These are phyloP conservation scores for Chrysoperla carnea DNA, from an alignment of 1,140 invertebrate genomes.

Conservation along the genomic window DNA sequence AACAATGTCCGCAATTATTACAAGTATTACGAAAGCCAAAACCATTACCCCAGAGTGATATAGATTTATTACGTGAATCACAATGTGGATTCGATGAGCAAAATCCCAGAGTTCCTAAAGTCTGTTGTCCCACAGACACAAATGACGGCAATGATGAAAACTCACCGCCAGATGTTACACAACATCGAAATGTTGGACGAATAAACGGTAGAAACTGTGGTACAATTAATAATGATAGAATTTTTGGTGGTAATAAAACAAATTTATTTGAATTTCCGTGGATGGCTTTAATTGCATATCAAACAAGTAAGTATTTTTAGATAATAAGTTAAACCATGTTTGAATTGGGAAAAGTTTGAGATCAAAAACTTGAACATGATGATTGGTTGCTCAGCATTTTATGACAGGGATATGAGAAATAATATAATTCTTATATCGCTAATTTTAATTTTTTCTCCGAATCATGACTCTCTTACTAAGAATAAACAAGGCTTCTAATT, in stretches of 20 bases:
- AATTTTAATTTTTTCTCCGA: no score
- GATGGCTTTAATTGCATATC: conserved; percentile 41
- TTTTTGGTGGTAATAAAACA: conserved; percentile 36
- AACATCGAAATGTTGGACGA: conserved; percentile 33
- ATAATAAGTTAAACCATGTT: neutral
- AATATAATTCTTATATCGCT: no score
- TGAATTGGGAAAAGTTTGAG: no score
- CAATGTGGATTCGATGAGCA: conserved; percentile 23
- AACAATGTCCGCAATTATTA: conserved; percentile 18
- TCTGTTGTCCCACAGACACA: no score
- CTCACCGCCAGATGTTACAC: conserved; percentile 23
- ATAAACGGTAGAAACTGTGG: conserved; percentile 25
- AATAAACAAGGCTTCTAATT: no score
- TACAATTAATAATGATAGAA: conserved; percentile 19
- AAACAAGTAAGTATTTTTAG: conserved; percentile 18
- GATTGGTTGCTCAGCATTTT: no score
- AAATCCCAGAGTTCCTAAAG: neutral
- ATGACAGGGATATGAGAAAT: no score
- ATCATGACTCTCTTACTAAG: no score
- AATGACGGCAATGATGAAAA: no score
- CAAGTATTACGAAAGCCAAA: conserved; percentile 12
- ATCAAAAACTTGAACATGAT: no score
- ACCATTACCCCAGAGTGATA: conserved; percentile 13
- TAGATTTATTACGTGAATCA: conserved; percentile 17
- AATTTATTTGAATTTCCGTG: conserved; percentile 40